Conservation (phyloP, 2,113 vertebrate species). For the Tragulus kanchil region DNA sequence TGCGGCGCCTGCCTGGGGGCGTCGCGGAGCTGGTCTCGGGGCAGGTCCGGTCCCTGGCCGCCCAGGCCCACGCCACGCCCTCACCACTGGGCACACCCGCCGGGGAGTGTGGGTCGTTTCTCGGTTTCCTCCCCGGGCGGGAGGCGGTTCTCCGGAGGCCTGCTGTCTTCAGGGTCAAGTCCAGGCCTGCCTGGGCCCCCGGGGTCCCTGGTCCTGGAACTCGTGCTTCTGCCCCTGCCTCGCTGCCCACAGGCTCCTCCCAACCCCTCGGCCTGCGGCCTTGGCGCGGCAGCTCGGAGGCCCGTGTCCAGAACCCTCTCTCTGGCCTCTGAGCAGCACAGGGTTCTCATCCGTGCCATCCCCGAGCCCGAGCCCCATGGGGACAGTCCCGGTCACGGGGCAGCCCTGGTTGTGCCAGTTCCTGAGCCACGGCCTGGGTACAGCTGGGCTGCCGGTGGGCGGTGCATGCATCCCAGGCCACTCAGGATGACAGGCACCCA, state of each 20-base stretch:
- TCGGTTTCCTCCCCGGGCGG: accelerated
- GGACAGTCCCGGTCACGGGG: accelerated
- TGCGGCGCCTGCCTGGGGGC: neutral
- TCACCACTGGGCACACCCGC: accelerated
- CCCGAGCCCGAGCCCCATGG: neutral
- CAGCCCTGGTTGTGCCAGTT: accelerated
- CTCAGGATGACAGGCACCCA: neutral
- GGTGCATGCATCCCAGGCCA: accelerated
- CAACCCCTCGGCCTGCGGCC: neutral
- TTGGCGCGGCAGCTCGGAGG: neutral
- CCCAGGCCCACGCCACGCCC: accelerated
- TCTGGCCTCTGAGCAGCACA: neutral
- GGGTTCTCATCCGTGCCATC: neutral
- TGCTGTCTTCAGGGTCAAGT: neutral
- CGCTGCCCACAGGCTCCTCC: neutral
- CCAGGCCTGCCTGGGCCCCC: accelerated
- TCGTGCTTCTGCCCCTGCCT: neutral
- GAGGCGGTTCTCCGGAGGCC: neutral
- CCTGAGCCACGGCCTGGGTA: neutral
- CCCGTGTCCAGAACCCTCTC: neutral
- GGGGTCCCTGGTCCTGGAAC: neutral
- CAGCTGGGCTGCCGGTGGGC: neutral
- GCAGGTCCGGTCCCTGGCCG: neutral
- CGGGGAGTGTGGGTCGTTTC: accelerated
- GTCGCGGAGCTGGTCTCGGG: neutral